These are phyloP conservation scores for Pomatorhinus ruficollis DNA, from an alignment of 2,113 vertebrate species.

Conservation along the genomic window DNA sequence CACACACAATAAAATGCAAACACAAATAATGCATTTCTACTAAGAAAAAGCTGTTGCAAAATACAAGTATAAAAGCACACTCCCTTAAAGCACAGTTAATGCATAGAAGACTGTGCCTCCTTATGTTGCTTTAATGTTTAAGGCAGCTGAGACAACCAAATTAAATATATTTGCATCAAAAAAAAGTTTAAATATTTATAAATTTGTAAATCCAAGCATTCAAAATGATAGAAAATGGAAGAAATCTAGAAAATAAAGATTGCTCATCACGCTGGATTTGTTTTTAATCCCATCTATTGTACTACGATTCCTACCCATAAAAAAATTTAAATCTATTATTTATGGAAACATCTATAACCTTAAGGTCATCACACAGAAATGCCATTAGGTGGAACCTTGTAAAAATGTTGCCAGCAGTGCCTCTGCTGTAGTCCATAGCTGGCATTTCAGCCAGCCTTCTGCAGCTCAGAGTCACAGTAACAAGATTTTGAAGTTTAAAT, in stretches of 20 bases:
- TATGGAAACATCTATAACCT: slow-evolving; percentile 13
- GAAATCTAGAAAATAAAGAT: neutral
- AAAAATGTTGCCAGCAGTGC: slow-evolving; percentile 4
- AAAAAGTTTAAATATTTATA: neutral
- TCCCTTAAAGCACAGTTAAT: neutral
- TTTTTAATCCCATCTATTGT: neutral
- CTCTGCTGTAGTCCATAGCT: neutral
- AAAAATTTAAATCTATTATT: neutral
- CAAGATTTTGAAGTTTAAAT: slow-evolving; percentile 42
- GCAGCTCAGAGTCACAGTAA: slow-evolving; percentile 4
- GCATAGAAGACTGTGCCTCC: neutral
- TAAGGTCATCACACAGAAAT: slow-evolving; percentile 14
- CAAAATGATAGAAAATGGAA: neutral
- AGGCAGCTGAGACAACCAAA: neutral
- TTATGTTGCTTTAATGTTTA: neutral
- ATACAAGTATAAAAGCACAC: neutral
- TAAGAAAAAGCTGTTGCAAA: neutral
- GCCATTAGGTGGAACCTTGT: neutral
- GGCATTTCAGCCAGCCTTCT: neutral
- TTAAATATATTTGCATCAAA: neutral
- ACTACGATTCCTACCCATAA: neutral
- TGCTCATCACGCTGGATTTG: neutral
- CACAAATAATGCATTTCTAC: neutral
- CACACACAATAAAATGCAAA: neutral
- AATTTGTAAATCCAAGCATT: neutral